A percentile compares a stretch with the other conserved stretches of the same genome.
These are phyloP conservation scores for Asarcornis scutulata DNA, from an alignment of 2,113 vertebrate species.

Conservation along the genomic window DNA sequence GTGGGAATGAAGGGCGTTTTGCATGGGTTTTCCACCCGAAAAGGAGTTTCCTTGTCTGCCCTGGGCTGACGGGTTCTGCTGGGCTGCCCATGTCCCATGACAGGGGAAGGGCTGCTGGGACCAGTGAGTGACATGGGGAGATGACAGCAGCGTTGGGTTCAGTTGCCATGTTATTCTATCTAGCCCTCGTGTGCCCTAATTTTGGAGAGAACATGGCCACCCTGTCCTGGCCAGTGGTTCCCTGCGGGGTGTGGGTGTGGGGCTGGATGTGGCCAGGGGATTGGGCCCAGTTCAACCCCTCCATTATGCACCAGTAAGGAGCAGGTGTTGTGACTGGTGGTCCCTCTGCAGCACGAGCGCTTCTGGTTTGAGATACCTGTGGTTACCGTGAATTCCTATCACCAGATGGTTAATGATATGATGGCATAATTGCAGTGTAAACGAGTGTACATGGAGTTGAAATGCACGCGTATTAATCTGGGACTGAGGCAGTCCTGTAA, in stretches of 20 bases:
- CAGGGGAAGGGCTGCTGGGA: not conserved
- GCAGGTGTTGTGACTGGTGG: not conserved
- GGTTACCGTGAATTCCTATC: not conserved
- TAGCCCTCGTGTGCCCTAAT: not conserved
- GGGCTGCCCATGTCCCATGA: too few relatives aligned
- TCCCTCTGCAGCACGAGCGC: not conserved
- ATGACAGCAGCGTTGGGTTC: not conserved
- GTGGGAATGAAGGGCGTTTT: rapidly evolving
- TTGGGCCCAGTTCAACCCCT: rapidly evolving
- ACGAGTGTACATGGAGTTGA: not conserved
- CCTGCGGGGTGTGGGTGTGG: rapidly evolving
- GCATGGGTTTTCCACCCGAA: not conserved
- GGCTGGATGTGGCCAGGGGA: rapidly evolving
- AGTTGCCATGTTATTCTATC: not conserved
- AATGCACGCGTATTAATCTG: not conserved
- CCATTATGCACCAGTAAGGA: not conserved
- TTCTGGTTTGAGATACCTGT: not conserved
- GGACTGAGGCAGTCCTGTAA: constrained; percentile 44
- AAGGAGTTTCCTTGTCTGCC: not conserved
- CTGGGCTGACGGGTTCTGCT: not conserved
- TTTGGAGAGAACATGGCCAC: not conserved
- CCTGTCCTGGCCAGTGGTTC: rapidly evolving
- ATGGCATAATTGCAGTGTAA: constrained; percentile 30
- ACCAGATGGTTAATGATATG: constrained; percentile 20
- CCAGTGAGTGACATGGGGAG: not conserved